Evolutionary conservation across 2,113 vertebrate genomes (phyloP).

Genomic region (Gulo gulo): DNA sequence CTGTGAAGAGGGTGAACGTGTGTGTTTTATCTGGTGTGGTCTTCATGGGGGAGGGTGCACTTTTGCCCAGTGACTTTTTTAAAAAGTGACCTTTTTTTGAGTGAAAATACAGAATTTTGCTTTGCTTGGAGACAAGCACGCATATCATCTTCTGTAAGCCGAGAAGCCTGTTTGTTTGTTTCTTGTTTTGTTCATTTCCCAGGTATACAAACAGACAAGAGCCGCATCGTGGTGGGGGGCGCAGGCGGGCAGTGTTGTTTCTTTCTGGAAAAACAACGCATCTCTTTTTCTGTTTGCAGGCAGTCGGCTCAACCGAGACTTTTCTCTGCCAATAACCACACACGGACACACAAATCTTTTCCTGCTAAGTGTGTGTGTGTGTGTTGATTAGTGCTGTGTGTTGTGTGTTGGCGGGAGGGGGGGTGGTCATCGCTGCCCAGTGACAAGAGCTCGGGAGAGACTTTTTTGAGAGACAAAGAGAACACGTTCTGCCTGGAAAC

Average conservation of each 20-base stretch:
- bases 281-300: background rate
- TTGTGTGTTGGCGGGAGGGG: too few species aligned
- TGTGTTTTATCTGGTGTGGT: background rate
- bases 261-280: background rate
- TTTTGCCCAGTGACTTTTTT: background rate
- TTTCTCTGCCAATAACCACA: background rate
- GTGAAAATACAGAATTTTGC: background rate
- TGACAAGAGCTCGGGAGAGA: background rate
- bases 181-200: background rate
- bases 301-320: background rate
- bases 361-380: fast-evolving
- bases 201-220: background rate
- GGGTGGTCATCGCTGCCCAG: background rate
- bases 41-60: background rate
- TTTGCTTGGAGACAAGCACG: background rate
- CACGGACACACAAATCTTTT: background rate
- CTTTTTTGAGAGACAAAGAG: background rate
- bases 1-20: too few species aligned
- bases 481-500: background rate
- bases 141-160: background rate
- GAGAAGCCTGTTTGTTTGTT: background rate
- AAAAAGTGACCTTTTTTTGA: constrained; percentile 2
- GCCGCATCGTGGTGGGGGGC: too few species aligned
- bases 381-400: background rate
- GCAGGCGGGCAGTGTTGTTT: background rate